Evolutionary conservation across 64 coral and sea anemone species (phyloP), one percentile per base, ranked within the genome.

Genomic region (Dendronephthya gigantea): DNA sequence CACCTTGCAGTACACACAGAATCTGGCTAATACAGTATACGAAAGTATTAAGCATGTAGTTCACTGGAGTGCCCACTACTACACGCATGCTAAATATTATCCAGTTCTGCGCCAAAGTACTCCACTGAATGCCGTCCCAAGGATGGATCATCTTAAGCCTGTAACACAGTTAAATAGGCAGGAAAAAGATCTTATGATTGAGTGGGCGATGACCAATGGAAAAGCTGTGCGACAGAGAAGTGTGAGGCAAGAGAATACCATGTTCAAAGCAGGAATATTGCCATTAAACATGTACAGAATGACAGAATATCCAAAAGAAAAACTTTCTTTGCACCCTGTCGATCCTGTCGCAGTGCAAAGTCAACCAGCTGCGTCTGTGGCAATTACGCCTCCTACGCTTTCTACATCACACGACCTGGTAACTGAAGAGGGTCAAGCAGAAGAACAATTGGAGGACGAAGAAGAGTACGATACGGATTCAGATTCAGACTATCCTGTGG

Each of bases 231-330:
- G 59, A 81, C 62, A 90, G 83, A 56, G 65, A 90, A 89, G 87
- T 70, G 83, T 85, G 58, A 90, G 88, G 83, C 83, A 85, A 85
- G 88, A 90, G 62, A 89, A 51, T 29, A 89, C 82, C 39, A 85
- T 90, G 88, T 90, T 84, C 82, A 85, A 90, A 82, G 82, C 82
- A 40, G 59, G 82, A 66, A 76, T 82, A 90, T 90, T 90, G 82
- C 81, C 41, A 19, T 90, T 85, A 43, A 50, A 90, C 23, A 84
- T 90, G 88, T 72, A 85, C 83, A 84, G 52, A 75, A 23, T 17
- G 23, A 74, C 51, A 43, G 82, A 89, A 34, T 89, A 31, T 83
- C 58, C 88, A 19, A 72, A 84, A 84, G 82, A 89, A 45, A 84
- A 89, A 89, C 81, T 83, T 40, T 84, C 88, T 35, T 89, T n/a